These are phyloP conservation scores for Dromiciops gliroides DNA, from an alignment of 2,113 vertebrate genomes.

Conservation along the genomic window DNA sequence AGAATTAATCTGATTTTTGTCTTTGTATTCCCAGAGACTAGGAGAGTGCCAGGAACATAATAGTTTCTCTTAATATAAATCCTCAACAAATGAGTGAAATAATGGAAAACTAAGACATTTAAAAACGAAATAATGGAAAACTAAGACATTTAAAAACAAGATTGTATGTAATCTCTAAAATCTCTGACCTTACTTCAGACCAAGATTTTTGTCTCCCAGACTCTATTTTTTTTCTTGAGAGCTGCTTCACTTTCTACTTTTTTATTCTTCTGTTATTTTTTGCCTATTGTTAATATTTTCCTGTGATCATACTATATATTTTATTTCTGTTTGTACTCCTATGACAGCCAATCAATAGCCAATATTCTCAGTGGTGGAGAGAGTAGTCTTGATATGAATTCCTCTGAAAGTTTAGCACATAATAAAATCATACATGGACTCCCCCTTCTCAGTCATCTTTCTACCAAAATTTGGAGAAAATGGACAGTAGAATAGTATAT, in stretches of 20 bases:
- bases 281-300: slow-evolving; percentile 1
- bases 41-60: not conserved
- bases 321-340: not conserved
- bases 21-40: not conserved
- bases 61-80: not conserved
- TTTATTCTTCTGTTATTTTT: not conserved
- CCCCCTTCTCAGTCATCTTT: not conserved
- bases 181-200: not conserved
- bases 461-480: not conserved
- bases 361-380: not conserved
- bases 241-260: not conserved
- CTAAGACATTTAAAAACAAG: not conserved
- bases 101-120: not conserved
- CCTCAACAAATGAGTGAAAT: not conserved
- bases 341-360: not conserved
- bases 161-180: not conserved
- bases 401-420: not conserved
- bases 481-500: not conserved
- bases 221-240: slow-evolving; percentile 7
- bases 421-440: not conserved
- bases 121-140: not conserved
- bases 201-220: not conserved
- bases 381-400: slow-evolving; percentile 10
- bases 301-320: not conserved
- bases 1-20: not conserved